Percentiles rank a stretch among this genome's conserved stretches.
Conservation (phyloP, 1,140 invertebrate genomes). For the Megathymus violae region DNA sequence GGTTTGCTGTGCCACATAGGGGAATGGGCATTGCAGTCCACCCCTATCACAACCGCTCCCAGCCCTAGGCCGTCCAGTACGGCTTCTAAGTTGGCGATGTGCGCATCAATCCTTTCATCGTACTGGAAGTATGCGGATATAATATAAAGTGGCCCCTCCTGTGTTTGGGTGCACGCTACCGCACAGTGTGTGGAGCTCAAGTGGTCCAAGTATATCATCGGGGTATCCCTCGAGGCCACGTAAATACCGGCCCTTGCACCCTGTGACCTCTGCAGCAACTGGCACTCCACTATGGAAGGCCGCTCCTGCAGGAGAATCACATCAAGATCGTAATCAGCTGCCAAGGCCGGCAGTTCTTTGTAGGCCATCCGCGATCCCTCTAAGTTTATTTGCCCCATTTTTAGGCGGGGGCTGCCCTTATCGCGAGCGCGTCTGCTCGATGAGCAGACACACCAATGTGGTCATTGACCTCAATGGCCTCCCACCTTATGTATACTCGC, state of each 20-base stretch:
- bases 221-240: no score
- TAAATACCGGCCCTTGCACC: no score
- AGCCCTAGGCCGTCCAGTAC: conserved; percentile 13
- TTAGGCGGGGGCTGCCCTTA: neutral
- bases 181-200: neutral
- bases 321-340: conserved; percentile 23
- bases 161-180: no score
- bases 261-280: neutral
- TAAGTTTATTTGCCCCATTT: conserved; percentile 37
- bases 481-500: neutral
- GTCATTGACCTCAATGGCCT: no score
- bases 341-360: conserved; percentile 35
- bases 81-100: conserved; percentile 17
- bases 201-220: conserved; percentile 19
- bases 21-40: no score
- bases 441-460: no score
- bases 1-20: no score
- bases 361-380: conserved; percentile 27
- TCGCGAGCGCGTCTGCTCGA: conserved; percentile 1
- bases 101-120: conserved; percentile 13
- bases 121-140: no score
- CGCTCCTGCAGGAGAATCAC: conserved; percentile 40
- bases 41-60: no score
- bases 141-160: no score
- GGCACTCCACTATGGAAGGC: neutral